Percentiles rank a stretch among this genome's conserved stretches.
Evolutionary conservation across 1,140 invertebrate species (phyloP).

Genomic region (Bombus balteatus): DNA sequence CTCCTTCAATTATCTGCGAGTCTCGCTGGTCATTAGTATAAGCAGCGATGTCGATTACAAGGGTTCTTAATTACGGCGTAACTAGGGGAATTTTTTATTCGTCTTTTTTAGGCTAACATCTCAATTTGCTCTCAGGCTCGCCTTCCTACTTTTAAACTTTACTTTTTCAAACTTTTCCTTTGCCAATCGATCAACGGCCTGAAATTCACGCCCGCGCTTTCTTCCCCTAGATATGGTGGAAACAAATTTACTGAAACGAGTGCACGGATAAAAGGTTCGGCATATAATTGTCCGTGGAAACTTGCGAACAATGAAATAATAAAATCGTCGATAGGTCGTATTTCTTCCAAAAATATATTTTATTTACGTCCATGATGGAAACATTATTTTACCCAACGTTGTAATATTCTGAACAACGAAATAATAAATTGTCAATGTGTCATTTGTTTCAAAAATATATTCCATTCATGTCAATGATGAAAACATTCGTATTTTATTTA

Average conservation of each 20-base stretch:
- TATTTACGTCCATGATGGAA: too few relatives aligned
- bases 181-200: slow-evolving; percentile 20
- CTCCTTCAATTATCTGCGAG: background rate
- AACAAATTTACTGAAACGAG: background rate
- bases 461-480: too few relatives aligned
- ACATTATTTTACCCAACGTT: too few relatives aligned
- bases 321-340: background rate
- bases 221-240: background rate
- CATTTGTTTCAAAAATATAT: too few relatives aligned
- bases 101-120: slow-evolving; percentile 12
- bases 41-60: slow-evolving; percentile 65
- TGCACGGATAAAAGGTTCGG: background rate
- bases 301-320: background rate
- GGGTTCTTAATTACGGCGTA: slow-evolving; percentile 59
- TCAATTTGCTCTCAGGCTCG: slow-evolving; percentile 18
- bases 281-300: background rate
- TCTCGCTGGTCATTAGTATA: slow-evolving; percentile 58
- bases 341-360: too few relatives aligned
- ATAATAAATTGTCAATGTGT: too few relatives aligned
- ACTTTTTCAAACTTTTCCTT: slow-evolving; percentile 17
- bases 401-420: rapidly evolving
- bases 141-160: slow-evolving; percentile 23
- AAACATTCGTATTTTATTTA: too few relatives aligned
- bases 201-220: background rate
- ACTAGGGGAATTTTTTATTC: slow-evolving; percentile 53